Evolutionary conservation across 2,888 invertebrate genomes (phyloP).

Genomic region (Melieria omissa): DNA sequence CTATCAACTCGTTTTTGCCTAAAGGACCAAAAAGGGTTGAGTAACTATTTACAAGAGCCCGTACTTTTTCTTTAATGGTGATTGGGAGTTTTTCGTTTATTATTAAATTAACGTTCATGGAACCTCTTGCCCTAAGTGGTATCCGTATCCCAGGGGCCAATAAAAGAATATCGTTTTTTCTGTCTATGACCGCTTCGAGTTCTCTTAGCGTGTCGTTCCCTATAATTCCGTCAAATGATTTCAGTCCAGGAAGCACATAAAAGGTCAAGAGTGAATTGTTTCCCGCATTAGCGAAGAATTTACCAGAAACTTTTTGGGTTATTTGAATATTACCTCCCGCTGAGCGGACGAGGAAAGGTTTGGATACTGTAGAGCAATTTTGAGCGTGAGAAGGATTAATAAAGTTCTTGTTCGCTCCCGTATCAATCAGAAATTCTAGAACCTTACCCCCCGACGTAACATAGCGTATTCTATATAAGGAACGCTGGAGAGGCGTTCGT

Average conservation of each 20-base stretch:
- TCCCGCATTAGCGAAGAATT: not conserved
- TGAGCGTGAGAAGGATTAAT: no score
- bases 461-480: no score
- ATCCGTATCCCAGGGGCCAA: constrained; percentile 33
- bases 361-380: no score
- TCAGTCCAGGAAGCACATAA: constrained; percentile 36
- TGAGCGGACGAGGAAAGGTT: no score
- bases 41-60: constrained; percentile 2
- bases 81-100: not conserved
- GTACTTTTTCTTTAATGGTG: not conserved
- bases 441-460: no score
- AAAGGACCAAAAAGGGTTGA: constrained; percentile 13
- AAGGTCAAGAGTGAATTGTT: constrained; percentile 27
- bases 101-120: constrained; percentile 17
- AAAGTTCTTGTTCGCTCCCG: no score
- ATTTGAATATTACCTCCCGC: no score
- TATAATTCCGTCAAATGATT: constrained; percentile 34
- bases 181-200: constrained; percentile 38
- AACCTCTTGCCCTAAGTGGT: constrained; percentile 31
- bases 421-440: no score
- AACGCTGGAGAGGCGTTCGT: no score
- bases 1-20: constrained; percentile 13
- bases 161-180: constrained; percentile 28
- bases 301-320: no score
- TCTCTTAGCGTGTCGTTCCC: constrained; percentile 37